Percentiles rank a stretch among this genome's conserved stretches.
These are phyloP conservation scores for Sthenelais limicola DNA, from an alignment of 2,888 invertebrate species.

Conservation along the genomic window DNA sequence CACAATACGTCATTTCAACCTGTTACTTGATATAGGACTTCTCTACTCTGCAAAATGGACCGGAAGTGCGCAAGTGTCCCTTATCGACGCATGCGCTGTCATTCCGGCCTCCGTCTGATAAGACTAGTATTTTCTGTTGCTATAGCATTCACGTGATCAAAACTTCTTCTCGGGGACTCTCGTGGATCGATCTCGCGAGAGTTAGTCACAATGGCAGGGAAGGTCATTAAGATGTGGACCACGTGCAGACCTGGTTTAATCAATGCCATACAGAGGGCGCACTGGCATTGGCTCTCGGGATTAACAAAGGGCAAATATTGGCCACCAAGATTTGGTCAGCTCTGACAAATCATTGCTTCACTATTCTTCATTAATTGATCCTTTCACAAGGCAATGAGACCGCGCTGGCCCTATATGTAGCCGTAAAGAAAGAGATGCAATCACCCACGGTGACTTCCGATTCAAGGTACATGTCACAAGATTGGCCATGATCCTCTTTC, in stretches of 20 bases:
- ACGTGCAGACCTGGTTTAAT: slow-evolving; percentile 22
- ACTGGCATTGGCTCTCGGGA: not conserved
- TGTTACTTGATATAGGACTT: slow-evolving; percentile 38
- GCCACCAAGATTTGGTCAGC: slow-evolving; percentile 4
- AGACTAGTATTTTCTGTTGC: no score
- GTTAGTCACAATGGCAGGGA: not conserved
- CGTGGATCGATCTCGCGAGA: slow-evolving; percentile 1
- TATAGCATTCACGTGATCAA: no score
- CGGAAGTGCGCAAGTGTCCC: no score
- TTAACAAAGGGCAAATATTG: slow-evolving; percentile 33
- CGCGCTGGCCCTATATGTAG: no score
- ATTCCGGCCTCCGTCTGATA: no score
- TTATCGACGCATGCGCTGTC: no score
- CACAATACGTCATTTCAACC: slow-evolving; percentile 34
- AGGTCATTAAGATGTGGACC: slow-evolving; percentile 20
- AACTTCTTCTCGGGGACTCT: slow-evolving; percentile 9
- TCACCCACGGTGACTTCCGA: no score
- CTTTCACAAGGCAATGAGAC: slow-evolving; percentile 22
- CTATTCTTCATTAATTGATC: slow-evolving; percentile 10
- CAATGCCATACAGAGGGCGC: not conserved
- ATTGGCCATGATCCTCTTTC: no score
- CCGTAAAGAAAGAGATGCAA: no score
- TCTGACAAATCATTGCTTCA: not conserved
- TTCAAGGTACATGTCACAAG: no score
- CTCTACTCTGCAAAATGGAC: no score